Evolutionary conservation across 2,113 vertebrate genomes (phyloP).

Genomic region (Mastomys coucha): DNA sequence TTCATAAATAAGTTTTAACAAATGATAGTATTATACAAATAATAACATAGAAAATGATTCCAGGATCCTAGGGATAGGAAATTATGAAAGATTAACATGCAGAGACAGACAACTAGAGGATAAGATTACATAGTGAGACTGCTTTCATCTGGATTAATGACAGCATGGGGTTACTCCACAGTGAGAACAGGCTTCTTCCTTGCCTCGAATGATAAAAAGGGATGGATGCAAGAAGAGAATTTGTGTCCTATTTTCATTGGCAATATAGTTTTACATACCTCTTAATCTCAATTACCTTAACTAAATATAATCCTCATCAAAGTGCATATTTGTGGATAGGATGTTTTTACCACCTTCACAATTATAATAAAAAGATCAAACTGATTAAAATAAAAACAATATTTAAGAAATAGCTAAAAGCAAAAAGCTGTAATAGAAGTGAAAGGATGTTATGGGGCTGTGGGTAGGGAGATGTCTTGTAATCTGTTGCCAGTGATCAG

Average conservation of each 20-base stretch:
- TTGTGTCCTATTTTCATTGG: neutral
- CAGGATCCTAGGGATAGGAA: neutral
- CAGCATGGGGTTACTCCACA: neutral
- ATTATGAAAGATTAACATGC: neutral
- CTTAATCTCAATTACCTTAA: neutral
- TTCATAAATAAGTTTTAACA: neutral
- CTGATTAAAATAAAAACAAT: neutral
- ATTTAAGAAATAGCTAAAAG: neutral
- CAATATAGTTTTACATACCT: neutral
- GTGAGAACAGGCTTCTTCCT: neutral
- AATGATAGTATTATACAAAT: neutral
- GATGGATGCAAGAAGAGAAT: neutral
- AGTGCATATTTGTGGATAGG: neutral
- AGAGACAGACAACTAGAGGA: neutral
- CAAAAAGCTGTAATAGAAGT: neutral
- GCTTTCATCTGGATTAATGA: neutral
- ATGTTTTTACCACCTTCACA: neutral
- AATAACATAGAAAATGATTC: neutral
- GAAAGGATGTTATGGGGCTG: neutral
- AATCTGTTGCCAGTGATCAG: neutral
- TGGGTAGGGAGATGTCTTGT: neutral
- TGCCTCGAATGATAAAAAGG: neutral
- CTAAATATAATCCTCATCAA: neutral
- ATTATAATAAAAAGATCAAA: slow-evolving; percentile 1
- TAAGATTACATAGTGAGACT: neutral